phyloP scores from a whole-genome alignment of 2,888 invertebrate genomes.

The Andrena bucephala region DNA sequence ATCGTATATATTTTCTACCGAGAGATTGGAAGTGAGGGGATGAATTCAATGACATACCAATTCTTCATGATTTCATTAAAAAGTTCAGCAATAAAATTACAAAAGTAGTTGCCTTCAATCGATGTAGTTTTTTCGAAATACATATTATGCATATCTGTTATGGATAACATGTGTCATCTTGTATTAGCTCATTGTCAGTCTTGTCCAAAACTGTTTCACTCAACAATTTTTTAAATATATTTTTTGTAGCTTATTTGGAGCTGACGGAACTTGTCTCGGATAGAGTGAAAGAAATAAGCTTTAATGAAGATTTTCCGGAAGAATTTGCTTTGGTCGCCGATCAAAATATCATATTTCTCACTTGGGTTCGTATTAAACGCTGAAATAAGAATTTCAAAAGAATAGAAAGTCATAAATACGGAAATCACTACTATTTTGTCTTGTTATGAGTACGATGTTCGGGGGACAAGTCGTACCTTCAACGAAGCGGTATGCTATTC shows the following conservation, averaged over 20 bases:
- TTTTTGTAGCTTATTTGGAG: constrained; percentile 61
- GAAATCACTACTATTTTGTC: background rate
- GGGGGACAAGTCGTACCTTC: no score
- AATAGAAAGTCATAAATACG: background rate
- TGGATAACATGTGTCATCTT: no score
- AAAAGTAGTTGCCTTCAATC: no score
- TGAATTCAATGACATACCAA: no score
- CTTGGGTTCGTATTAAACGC: constrained; percentile 81
- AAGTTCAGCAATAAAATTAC: no score
- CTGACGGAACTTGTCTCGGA: constrained; percentile 60
- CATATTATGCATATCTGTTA: no score
- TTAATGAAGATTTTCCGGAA: constrained; percentile 82
- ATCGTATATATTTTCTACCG: no score
- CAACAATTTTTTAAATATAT: background rate
- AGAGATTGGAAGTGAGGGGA: no score
- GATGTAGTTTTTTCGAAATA: no score
- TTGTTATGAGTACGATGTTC: background rate
- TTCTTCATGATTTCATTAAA: no score
- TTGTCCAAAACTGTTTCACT: background rate
- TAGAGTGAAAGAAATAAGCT: constrained; percentile 79
- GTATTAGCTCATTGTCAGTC: no score
- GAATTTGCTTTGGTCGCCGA: constrained; percentile 85
- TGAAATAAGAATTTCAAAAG: background rate
- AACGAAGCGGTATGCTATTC: no score
- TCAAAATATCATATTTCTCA: constrained; percentile 80